Evolutionary conservation across 2,888 invertebrate genomes (phyloP).

Genomic region (Polydrusus cervinus): DNA sequence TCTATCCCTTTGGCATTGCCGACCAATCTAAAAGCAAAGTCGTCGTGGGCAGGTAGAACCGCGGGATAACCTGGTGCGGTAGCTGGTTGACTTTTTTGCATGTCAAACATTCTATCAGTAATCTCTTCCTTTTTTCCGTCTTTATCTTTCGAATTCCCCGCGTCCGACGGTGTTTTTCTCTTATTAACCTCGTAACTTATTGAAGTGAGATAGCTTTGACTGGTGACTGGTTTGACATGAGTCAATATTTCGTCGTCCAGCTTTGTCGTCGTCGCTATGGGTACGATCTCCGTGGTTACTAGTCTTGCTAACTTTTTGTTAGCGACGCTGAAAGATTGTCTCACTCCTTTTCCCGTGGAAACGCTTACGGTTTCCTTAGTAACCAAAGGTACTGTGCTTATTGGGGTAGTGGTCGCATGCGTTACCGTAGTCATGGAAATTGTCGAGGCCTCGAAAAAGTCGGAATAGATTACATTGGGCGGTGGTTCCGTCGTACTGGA

Average conservation of each 20-base stretch:
- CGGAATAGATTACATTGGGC: constrained; percentile 64
- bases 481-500: constrained; percentile 24
- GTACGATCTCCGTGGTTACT: constrained; percentile 42
- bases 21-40: constrained; percentile 67
- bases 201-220: constrained; percentile 74
- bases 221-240: constrained; percentile 64
- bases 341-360: no score
- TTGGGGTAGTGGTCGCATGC: constrained; percentile 7
- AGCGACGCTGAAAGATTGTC: constrained; percentile 18
- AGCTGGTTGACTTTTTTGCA: background rate
- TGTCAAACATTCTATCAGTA: background rate
- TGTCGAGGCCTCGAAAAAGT: constrained; percentile 63
- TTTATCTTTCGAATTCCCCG: background rate
- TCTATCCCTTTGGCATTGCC: constrained; percentile 69
- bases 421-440: constrained; percentile 51
- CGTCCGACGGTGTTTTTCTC: constrained; percentile 55
- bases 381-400: background rate
- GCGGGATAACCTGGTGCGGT: background rate
- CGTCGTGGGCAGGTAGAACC: constrained; percentile 58
- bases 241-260: constrained; percentile 51
- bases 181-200: constrained; percentile 74
- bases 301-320: background rate
- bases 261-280: constrained; percentile 53
- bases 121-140: background rate
- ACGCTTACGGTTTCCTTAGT: background rate